A percentile compares a stretch with the other conserved stretches of the same genome.
Conservation (phyloP, 2,797 vertebrate species). For the Urosaurus nigricauda region DNA sequence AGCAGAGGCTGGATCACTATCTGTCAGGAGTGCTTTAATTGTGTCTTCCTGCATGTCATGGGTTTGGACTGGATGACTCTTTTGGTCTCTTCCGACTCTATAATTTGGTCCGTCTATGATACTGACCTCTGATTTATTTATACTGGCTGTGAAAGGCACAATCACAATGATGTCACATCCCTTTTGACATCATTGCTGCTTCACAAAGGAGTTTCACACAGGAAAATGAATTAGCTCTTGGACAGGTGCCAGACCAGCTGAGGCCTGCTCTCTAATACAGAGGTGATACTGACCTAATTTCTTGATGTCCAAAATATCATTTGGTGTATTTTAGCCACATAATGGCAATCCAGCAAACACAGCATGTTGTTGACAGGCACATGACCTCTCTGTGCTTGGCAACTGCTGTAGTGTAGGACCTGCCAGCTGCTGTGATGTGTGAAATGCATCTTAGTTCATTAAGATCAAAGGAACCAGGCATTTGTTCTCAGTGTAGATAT, state of each 20-base stretch:
- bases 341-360: conserved; percentile 54
- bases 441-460: conserved; percentile 69
- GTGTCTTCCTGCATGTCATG: too few relatives aligned
- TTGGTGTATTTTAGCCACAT: conserved; percentile 46
- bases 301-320: neutral
- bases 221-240: neutral
- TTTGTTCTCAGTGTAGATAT: conserved; percentile 58
- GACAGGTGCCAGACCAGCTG: too few relatives aligned
- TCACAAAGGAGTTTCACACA: neutral
- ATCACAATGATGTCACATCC: neutral
- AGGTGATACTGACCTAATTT: neutral
- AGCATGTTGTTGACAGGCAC: conserved; percentile 53
- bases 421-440: conserved; percentile 52
- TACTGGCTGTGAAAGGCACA: neutral
- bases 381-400: conserved; percentile 62
- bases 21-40: too few relatives aligned
- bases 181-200: neutral
- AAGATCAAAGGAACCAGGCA: conserved; percentile 67
- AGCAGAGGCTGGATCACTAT: too few relatives aligned
- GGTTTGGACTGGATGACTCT: too few relatives aligned
- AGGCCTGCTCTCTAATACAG: too few relatives aligned
- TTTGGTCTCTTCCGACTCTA: too few relatives aligned
- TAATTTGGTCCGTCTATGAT: too few relatives aligned
- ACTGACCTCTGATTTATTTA: too few relatives aligned
- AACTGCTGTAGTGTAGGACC: conserved; percentile 63